A percentile compares a stretch with the other conserved stretches of the same genome.
Evolutionary conservation across 2,113 vertebrate species (phyloP).

Genomic region (Caranx melampygus): DNA sequence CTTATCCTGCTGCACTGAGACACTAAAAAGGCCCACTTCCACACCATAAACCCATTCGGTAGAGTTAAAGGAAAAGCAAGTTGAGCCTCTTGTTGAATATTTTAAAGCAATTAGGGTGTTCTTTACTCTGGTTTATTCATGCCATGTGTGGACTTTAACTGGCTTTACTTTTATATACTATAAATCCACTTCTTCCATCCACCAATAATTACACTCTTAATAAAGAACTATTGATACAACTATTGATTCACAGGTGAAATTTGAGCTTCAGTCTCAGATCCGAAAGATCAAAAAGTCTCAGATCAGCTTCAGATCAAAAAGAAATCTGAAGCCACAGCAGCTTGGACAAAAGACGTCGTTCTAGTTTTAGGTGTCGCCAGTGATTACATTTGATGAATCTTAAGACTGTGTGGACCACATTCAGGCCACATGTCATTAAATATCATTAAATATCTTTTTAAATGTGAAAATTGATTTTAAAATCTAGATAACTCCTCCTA

Average conservation of each 20-base stretch:
- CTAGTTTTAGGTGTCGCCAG: not conserved
- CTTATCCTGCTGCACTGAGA: conserved; percentile 72
- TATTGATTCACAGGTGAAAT: not conserved
- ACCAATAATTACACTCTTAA: conserved; percentile 23
- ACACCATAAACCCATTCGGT: conserved; percentile 52
- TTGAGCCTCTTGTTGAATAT: conserved; percentile 41
- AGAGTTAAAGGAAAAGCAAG: conserved; percentile 20
- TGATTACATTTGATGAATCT: not conserved
- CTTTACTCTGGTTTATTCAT: conserved; percentile 17
- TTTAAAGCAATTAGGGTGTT: conserved; percentile 50
- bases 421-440: not conserved
- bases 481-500: not conserved
- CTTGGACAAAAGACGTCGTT: not conserved
- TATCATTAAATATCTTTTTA: too few species aligned
- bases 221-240: not conserved
- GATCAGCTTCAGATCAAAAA: not conserved
- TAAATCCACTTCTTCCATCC: not conserved
- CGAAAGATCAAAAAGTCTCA: too few species aligned
- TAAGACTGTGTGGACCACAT: not conserved
- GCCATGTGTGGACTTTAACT: not conserved
- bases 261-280: not conserved
- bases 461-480: not conserved
- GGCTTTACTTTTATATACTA: not conserved
- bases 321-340: not conserved
- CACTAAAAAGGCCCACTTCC: conserved; percentile 59